Evolutionary conservation across 2,113 vertebrate genomes (phyloP).

Genomic region (Hassar affinis): DNA sequence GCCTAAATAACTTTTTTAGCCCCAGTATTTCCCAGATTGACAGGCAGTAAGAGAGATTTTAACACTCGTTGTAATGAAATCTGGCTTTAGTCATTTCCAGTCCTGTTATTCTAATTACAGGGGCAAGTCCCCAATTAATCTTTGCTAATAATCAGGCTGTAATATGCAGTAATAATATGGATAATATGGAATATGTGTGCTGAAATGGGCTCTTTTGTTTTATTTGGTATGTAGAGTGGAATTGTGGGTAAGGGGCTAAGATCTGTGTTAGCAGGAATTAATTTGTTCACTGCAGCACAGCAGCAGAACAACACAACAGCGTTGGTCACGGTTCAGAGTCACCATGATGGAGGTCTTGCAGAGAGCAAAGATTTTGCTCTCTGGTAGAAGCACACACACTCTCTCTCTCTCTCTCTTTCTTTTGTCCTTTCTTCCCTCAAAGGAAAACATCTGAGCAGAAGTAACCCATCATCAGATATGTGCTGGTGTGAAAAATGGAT

Average conservation of each 20-base stretch:
- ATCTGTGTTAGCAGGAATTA: background rate
- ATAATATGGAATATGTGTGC: background rate
- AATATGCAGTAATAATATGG: background rate
- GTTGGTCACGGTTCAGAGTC: conserved; percentile 7
- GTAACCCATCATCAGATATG: conserved; percentile 61
- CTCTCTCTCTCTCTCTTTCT: background rate
- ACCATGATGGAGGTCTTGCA: conserved; percentile 6
- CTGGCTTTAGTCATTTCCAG: background rate
- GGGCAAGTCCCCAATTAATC: background rate
- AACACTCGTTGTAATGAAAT: background rate
- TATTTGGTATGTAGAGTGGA: background rate
- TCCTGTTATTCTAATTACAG: background rate
- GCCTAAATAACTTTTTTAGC: background rate
- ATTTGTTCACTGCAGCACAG: conserved; percentile 24
- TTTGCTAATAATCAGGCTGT: background rate
- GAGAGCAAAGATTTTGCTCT: conserved; percentile 16
- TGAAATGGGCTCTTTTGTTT: background rate
- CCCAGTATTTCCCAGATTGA: background rate
- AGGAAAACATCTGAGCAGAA: conserved; percentile 23
- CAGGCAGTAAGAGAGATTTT: background rate
- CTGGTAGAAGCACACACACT: background rate
- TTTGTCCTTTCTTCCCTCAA: conserved; percentile 35
- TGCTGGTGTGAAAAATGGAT: conserved; percentile 41
- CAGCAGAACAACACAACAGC: background rate
- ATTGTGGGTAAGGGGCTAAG: background rate